Evolutionary conservation across 92 coral and sea anemone species (phyloP).

Genomic region (Porites rus): DNA sequence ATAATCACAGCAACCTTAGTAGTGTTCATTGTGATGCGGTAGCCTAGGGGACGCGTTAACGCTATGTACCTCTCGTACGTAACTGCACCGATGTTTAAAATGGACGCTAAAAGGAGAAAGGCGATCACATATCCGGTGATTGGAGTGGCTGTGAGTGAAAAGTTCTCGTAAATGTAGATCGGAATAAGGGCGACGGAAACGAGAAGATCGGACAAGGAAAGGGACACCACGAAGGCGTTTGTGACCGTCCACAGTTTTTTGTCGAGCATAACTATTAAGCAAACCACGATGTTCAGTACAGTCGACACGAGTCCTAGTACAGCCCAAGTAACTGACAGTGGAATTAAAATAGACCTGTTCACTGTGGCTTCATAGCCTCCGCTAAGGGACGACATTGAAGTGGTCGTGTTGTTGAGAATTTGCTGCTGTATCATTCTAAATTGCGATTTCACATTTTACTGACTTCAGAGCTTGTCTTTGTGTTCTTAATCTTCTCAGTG

Average conservation of each 20-base stretch:
- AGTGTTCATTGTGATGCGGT: constrained; percentile 76
- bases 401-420: constrained; percentile 39
- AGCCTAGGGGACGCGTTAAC: constrained; percentile 81
- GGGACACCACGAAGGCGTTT: constrained; percentile 78
- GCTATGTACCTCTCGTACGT: constrained; percentile 89
- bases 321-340: constrained; percentile 76
- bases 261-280: constrained; percentile 65
- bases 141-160: constrained; percentile 51
- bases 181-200: constrained; percentile 80
- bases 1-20: constrained; percentile 65
- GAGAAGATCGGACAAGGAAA: constrained; percentile 79
- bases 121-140: constrained; percentile 82
- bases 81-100: constrained; percentile 88
- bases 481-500: constrained; percentile 15
- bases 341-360: constrained; percentile 33
- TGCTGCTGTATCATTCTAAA: constrained; percentile 27
- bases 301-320: constrained; percentile 73
- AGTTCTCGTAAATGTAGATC: constrained; percentile 77
- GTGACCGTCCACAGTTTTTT: constrained; percentile 77
- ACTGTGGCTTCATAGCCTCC: constrained; percentile 19
- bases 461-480: constrained; percentile 13
- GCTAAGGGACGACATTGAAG: constrained; percentile 4
- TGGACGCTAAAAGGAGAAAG: constrained; percentile 80
- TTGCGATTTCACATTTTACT: neutral
- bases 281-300: constrained; percentile 66